phyloP scores from a whole-genome alignment of 1,140 invertebrate genomes.

The Penaeus indicus region DNA sequence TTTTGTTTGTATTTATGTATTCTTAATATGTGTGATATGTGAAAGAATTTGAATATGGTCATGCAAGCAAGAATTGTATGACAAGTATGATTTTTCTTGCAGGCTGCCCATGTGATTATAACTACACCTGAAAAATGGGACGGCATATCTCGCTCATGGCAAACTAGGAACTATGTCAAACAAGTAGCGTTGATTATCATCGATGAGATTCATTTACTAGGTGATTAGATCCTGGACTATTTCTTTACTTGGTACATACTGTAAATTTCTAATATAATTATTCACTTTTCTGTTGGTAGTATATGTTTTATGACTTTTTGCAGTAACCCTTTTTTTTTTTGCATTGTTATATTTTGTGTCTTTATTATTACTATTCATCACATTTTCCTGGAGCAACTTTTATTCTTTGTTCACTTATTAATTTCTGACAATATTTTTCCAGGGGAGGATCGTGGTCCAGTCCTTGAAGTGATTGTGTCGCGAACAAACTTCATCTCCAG shows the following conservation, averaged over 20 bases:
- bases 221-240: slow-evolving; percentile 72
- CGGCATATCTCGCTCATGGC: slow-evolving; percentile 97
- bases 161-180: slow-evolving; percentile 93
- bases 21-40: too few species aligned
- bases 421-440: slow-evolving; percentile 23
- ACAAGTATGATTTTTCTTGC: background rate
- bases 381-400: background rate
- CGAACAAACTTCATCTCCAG: slow-evolving; percentile 91
- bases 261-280: slow-evolving; percentile 35
- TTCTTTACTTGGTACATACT: slow-evolving; percentile 68
- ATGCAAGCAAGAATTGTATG: background rate
- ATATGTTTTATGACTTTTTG: too few species aligned
- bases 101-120: slow-evolving; percentile 89
- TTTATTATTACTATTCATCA: background rate
- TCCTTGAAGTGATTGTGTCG: slow-evolving; percentile 78
- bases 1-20: background rate
- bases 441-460: slow-evolving; percentile 79
- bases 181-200: slow-evolving; percentile 95
- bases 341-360: too few species aligned
- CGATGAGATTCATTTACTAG: slow-evolving; percentile 98
- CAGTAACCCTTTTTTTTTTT: too few species aligned
- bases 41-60: background rate
- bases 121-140: slow-evolving; percentile 99
- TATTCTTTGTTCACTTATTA: too few species aligned
- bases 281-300: background rate